A percentile compares a stretch with the other conserved stretches of the same genome.
Evolutionary conservation across 2,888 invertebrate genomes (phyloP).

Genomic region (Agrotis ipsilon): DNA sequence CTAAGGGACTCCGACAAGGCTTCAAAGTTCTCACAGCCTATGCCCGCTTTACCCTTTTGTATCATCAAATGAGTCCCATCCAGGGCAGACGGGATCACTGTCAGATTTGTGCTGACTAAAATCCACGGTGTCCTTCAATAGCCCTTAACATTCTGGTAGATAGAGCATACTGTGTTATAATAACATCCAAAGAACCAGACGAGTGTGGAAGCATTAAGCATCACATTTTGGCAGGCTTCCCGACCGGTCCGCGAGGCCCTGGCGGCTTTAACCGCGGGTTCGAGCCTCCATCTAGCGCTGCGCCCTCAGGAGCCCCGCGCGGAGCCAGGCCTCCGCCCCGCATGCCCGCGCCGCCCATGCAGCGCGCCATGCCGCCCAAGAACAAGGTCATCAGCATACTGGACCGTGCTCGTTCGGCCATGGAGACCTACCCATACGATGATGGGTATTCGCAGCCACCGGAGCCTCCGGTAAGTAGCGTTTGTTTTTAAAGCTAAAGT

Average conservation of each 20-base stretch:
- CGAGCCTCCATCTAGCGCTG: constrained; percentile 42
- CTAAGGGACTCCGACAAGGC: no score
- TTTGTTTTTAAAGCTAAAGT: neutral
- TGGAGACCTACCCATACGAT: constrained; percentile 94
- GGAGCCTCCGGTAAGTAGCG: constrained; percentile 78
- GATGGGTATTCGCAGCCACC: constrained; percentile 79
- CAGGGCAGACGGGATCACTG: no score
- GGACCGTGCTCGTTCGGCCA: constrained; percentile 95
- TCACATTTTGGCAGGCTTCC: constrained; percentile 30
- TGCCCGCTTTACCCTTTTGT: no score
- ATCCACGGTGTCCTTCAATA: no score
- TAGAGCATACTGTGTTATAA: neutral
- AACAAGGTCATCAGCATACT: constrained; percentile 96
- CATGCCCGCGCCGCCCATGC: constrained; percentile 88
- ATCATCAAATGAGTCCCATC: no score
- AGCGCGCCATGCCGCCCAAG: constrained; percentile 90
- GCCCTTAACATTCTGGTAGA: no score
- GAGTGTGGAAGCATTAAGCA: constrained; percentile 38
- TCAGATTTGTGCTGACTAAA: no score
- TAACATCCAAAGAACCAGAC: neutral
- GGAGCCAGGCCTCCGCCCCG: constrained; percentile 68
- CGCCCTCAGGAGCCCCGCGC: constrained; percentile 72
- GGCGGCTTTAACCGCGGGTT: constrained; percentile 65
- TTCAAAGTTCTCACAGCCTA: no score
- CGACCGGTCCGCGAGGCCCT: constrained; percentile 44